These are phyloP conservation scores for human (Homo sapiens) DNA, from an alignment of 2,113 vertebrate species.

Conservation along the genomic window GRCh38 chr19:6661501-6662000, in stretches of 20 bases:
- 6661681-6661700: no score
- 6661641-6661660: no score
- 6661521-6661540: no score
- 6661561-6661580: no score
- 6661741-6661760: background rate
- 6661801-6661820: background rate
- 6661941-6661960: background rate
- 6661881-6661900: background rate
- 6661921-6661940: background rate
- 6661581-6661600: no score
- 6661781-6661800: background rate
- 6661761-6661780: background rate
- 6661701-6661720: no score
- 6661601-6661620: no score
- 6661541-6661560: no score
- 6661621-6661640: no score
- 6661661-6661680: no score
- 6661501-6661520: no score
- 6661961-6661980: background rate
- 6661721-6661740: background rate
- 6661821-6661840: background rate
- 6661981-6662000: background rate
- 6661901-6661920: background rate
- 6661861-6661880: background rate
- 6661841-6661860: background rate